Base-by-base conservation (phyloP, 2,113 vertebrate genomes). In the Vidua chalybeata region DNA sequence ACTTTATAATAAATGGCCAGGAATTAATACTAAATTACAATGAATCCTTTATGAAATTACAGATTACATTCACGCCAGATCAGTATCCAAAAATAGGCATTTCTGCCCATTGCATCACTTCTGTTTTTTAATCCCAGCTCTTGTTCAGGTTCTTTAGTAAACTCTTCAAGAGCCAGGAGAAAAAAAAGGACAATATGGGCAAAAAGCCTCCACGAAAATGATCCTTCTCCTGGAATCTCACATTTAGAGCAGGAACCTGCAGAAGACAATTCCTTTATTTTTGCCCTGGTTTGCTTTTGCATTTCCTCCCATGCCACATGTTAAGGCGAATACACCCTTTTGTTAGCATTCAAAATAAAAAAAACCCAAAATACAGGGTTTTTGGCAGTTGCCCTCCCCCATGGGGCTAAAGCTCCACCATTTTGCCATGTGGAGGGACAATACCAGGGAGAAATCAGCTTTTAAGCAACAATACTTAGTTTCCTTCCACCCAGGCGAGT, bases 1-100 rank as follows among this genome's bases (percentile, higher is more conserved):
- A 96, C 96, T 97, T 97, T 97, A 97, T 97, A 97, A 97, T 95
- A 97, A 96, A 97, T 90, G 94, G 82, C 87, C 92, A 92, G 93
- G 94, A 95, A 93, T 94, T 95, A 94, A 96, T 96, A 89, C 94
- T 96, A 97, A 97, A 97, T 97, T 95, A 96, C 97, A 97, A 93
- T 84, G 89, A 96, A 54, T 93, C 75, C 92, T 96, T 95, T 97
- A 96, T 96, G 97, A 96, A 97, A 97, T 96, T 94, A 96, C 96
- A 95, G 94, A 78, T 97, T 96, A 97, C 96, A 96, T 97, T 97
- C 96, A 96, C 83, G 43, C 97, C 96, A 90, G 93, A 93, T 90
- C 89, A 56, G 92, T 87, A 96, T 72, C 45, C 67, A 96, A 95
- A 96, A 96, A 86, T 3, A 89, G 94, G 96, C 85, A 73, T 82